Conservation (phyloP, 2,113 vertebrate genomes). For the Centropus unirufus region DNA sequence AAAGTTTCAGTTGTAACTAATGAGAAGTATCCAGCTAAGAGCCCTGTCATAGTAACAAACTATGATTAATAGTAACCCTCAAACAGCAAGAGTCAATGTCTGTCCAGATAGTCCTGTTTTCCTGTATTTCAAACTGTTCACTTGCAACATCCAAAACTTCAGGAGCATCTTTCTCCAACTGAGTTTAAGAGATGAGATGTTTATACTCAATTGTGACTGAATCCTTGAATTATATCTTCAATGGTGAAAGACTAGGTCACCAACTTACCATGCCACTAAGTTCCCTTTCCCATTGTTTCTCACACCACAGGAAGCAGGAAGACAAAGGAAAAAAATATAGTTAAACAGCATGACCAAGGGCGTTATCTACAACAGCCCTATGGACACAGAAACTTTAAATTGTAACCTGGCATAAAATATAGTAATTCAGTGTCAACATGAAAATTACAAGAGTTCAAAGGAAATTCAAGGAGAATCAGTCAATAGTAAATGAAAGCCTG, state of each 20-base stretch:
- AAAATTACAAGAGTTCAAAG: neutral
- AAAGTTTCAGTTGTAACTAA: neutral
- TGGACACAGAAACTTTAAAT: neutral
- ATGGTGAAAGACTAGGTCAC: conserved; percentile 48
- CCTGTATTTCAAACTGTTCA: neutral
- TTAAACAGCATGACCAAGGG: conserved; percentile 21
- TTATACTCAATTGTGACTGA: neutral
- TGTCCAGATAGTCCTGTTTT: neutral
- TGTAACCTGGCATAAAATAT: neutral
- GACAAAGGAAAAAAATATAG: conserved; percentile 67
- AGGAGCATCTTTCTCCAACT: neutral
- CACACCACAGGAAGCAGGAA: conserved; percentile 74
- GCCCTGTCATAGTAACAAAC: neutral
- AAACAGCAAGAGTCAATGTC: neutral
- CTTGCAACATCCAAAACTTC: neutral
- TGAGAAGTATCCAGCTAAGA: neutral
- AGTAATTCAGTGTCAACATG: neutral
- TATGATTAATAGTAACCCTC: neutral
- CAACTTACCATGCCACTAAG: conserved; percentile 73
- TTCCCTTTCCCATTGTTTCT: conserved; percentile 73
- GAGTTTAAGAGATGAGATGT: neutral
- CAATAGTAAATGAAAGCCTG: neutral
- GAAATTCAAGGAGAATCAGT: neutral
- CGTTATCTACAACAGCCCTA: neutral
- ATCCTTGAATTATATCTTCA: neutral